A percentile compares a stretch with the other conserved stretches of the same genome.
These are phyloP conservation scores for Drosophila birchii DNA, from an alignment of 2,888 invertebrate genomes.

Conservation along the genomic window DNA sequence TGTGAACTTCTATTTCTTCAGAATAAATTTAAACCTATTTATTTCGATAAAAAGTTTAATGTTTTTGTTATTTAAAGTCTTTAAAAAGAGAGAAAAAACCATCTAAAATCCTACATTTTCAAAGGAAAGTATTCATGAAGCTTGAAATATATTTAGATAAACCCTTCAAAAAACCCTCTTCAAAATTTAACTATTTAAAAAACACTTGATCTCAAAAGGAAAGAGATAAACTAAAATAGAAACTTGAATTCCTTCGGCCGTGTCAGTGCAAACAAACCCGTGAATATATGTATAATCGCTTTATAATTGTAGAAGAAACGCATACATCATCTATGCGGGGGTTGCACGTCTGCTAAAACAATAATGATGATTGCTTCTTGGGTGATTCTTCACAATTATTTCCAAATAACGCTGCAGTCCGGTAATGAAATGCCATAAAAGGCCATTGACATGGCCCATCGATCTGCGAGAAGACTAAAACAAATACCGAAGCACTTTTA, in stretches of 20 bases:
- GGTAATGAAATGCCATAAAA: slow-evolving; percentile 74
- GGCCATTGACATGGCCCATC: slow-evolving; percentile 81
- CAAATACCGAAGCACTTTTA: slow-evolving; percentile 49
- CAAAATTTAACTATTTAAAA: neutral
- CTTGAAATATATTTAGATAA: neutral
- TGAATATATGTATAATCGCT: slow-evolving; percentile 57
- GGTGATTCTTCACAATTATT: slow-evolving; percentile 36
- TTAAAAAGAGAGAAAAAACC: no score
- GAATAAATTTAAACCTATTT: neutral
- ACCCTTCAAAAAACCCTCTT: no score
- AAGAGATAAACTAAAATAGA: neutral
- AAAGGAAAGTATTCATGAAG: neutral
- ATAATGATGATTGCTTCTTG: slow-evolving; percentile 37
- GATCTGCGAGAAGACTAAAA: slow-evolving; percentile 56
- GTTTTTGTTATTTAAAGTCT: neutral
- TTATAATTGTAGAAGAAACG: slow-evolving; percentile 71
- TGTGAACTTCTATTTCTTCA: neutral
- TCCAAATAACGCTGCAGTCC: slow-evolving; percentile 57
- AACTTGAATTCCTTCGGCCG: neutral
- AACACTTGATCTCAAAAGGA: neutral
- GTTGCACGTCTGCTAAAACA: slow-evolving; percentile 31
- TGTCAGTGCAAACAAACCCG: slow-evolving; percentile 23
- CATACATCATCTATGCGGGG: slow-evolving; percentile 32
- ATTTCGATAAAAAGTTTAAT: neutral
- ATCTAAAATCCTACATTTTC: no score